Evolutionary conservation across 2,113 vertebrate species (phyloP).

Genomic region (Phrynosoma blainvillii): DNA sequence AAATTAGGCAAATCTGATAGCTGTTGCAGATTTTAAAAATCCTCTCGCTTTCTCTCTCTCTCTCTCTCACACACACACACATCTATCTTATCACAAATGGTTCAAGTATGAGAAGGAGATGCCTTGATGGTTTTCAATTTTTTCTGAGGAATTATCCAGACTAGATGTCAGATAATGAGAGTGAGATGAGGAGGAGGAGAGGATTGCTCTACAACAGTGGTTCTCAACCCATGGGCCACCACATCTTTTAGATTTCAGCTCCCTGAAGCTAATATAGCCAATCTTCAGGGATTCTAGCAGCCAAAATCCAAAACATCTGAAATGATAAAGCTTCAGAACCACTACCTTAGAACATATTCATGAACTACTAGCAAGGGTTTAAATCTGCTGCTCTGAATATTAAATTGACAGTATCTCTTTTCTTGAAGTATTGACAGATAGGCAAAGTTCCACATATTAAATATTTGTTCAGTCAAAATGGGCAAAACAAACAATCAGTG

Average conservation of each 20-base stretch:
- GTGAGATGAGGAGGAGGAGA: too few species aligned
- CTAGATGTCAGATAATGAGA: too few species aligned
- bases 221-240: background rate
- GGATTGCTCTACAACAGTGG: too few species aligned
- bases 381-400: background rate
- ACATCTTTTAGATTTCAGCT: background rate
- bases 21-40: too few species aligned
- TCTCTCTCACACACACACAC: too few species aligned
- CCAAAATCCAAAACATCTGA: background rate
- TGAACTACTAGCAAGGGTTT: background rate
- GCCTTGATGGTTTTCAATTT: background rate
- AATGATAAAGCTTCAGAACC: too few species aligned
- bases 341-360: background rate
- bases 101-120: background rate
- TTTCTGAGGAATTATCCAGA: background rate
- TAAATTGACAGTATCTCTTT: background rate
- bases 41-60: too few species aligned
- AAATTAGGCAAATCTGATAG: too few species aligned
- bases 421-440: background rate
- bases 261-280: background rate
- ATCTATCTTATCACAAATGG: background rate
- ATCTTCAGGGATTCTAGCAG: background rate
- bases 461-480: background rate
- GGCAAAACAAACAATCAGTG: background rate
- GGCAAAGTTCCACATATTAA: background rate